phyloP scores from a whole-genome alignment of 1,140 invertebrate genomes.

The Eueides isabella region DNA sequence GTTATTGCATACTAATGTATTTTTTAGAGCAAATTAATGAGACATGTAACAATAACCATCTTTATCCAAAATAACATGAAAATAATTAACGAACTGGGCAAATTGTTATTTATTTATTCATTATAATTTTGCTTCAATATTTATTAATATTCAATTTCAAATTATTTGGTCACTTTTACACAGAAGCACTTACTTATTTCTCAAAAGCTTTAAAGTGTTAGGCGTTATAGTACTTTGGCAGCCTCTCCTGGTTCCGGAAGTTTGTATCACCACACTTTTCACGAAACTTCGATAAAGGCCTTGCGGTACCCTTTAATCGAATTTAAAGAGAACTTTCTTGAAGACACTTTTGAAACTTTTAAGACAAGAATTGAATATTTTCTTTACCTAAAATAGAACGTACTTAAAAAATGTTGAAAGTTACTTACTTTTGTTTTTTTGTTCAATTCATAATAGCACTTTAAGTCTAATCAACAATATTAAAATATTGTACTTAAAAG shows the following conservation, averaged over 20 bases:
- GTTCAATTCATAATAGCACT: not conserved
- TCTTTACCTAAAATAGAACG: not conserved
- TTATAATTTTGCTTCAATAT: no score
- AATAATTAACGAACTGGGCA: no score
- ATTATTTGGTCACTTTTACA: not conserved
- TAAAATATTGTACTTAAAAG: not conserved
- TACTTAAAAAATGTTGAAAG: slow-evolving; percentile 2
- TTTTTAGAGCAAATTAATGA: no score
- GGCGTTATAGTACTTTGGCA: slow-evolving; percentile 17
- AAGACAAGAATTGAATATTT: slow-evolving; percentile 31
- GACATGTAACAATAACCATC: no score
- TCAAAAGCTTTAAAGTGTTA: not conserved
- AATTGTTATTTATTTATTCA: no score
- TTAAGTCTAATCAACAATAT: not conserved
- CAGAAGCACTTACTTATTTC: slow-evolving; percentile 4
- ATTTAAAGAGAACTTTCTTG: slow-evolving; percentile 38
- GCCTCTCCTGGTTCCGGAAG: slow-evolving; percentile 12
- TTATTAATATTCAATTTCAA: not conserved
- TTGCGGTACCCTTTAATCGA: slow-evolving; percentile 41
- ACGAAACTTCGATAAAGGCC: slow-evolving; percentile 32
- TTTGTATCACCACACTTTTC: slow-evolving; percentile 26
- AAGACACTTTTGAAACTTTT: slow-evolving; percentile 34
- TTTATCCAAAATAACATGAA: no score
- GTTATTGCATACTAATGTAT: no score
- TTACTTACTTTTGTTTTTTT: not conserved